A percentile compares a stretch with the other conserved stretches of the same genome.
phyloP scores from a whole-genome alignment of 2,888 invertebrate genomes.

The Bombyx huttoni region DNA sequence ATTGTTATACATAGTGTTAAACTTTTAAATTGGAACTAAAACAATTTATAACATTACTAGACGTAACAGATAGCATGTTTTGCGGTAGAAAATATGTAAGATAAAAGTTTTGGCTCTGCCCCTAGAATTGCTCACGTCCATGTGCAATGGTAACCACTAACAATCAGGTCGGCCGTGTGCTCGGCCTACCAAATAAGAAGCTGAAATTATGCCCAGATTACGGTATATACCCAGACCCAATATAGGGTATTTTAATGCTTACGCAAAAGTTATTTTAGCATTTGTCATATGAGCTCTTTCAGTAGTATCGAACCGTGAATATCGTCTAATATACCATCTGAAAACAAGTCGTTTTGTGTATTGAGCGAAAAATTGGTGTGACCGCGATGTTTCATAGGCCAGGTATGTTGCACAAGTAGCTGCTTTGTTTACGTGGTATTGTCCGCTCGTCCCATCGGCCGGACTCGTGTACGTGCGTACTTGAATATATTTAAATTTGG shows the following conservation, averaged over 20 bases:
- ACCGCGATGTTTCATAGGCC: conserved; percentile 51
- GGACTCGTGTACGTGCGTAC: conserved; percentile 62
- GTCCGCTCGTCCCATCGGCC: conserved; percentile 53
- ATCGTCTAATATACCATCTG: conserved; percentile 24
- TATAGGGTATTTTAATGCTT: neutral
- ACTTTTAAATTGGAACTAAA: too few species aligned
- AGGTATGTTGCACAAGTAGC: conserved; percentile 55
- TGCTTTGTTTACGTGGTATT: conserved; percentile 63
- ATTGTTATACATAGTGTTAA: too few species aligned
- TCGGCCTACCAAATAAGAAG: too few species aligned
- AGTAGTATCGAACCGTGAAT: conserved; percentile 23
- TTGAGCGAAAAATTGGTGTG: conserved; percentile 42
- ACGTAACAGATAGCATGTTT: too few species aligned
- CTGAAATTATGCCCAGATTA: too few species aligned
- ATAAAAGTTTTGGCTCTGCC: too few species aligned
- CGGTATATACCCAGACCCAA: too few species aligned
- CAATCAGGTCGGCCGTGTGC: too few species aligned
- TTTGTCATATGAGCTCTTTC: conserved; percentile 18
- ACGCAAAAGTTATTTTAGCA: conserved; percentile 13
- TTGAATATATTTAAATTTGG: conserved; percentile 72
- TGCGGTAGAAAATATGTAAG: too few species aligned
- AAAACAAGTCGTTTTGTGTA: conserved; percentile 34
- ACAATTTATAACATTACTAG: too few species aligned
- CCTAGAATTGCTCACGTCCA: too few species aligned
- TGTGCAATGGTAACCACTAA: too few species aligned